Conservation (phyloP, 2,888 invertebrate species). For the Salticus scenicus region DNA sequence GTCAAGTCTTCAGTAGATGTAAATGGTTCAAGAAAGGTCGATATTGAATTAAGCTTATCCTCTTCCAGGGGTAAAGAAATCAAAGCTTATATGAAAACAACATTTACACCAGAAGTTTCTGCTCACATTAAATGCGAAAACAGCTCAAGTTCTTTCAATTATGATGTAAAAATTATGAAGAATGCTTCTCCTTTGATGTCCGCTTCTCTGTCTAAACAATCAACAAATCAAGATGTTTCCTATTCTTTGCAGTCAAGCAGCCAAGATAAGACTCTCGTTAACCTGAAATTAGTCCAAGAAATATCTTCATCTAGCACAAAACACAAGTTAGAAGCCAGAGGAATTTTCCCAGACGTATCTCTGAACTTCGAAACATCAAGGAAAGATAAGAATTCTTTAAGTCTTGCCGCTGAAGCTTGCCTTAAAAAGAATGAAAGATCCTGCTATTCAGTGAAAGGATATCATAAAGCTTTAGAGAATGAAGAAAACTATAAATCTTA, state of each 20-base stretch:
- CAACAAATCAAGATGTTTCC: neutral
- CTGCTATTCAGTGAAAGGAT: slow-evolving; percentile 41
- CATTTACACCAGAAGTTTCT: slow-evolving; percentile 32
- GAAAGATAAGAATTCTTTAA: slow-evolving; percentile 13
- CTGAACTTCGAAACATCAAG: neutral
- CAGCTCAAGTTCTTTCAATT: slow-evolving; percentile 12
- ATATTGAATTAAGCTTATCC: neutral
- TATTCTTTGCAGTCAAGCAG: slow-evolving; percentile 27
- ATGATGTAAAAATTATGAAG: slow-evolving; percentile 18
- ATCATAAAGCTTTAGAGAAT: slow-evolving; percentile 16
- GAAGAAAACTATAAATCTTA: slow-evolving; percentile 20
- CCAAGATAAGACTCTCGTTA: slow-evolving; percentile 34
- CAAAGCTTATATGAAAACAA: slow-evolving; percentile 32
- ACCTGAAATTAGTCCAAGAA: slow-evolving; percentile 28
- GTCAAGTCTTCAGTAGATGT: slow-evolving; percentile 20
- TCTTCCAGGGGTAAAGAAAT: neutral
- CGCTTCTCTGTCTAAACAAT: slow-evolving; percentile 14
- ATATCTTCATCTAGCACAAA: neutral
- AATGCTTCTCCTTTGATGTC: slow-evolving; percentile 26
- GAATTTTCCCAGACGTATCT: slow-evolving; percentile 29
- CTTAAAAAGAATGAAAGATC: neutral
- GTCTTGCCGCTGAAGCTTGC: slow-evolving; percentile 25
- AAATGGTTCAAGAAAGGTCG: slow-evolving; percentile 28
- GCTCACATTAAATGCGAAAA: slow-evolving; percentile 27
- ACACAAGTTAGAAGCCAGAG: slow-evolving; percentile 21